Percentiles rank a stretch among this genome's conserved stretches.
Conservation (phyloP, 30 jellyfish, hydroid and myxozoan genomes). For the Hydractinia symbiolongicarpus region DNA sequence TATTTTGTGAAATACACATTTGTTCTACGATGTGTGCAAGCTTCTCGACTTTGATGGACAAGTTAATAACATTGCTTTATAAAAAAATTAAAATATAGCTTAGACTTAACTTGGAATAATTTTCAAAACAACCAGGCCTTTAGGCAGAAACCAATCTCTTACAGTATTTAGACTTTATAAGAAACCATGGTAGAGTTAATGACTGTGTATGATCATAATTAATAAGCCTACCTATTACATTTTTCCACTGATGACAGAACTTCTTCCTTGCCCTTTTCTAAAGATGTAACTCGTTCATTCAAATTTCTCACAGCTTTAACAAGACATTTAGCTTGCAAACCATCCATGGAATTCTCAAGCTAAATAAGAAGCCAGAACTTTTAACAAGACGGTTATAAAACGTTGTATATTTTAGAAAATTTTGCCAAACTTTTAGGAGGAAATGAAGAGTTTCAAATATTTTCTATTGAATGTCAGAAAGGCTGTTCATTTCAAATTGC, state of each 20-base stretch:
- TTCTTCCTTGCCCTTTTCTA: slow-evolving; percentile 70
- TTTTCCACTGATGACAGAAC: slow-evolving; percentile 52
- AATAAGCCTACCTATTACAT: slow-evolving; percentile 52
- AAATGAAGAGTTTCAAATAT: too few relatives aligned
- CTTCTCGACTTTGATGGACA: slow-evolving; percentile 65
- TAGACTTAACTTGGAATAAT: not conserved
- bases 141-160: not conserved
- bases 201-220: not conserved
- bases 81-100: not conserved
- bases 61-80: slow-evolving; percentile 52
- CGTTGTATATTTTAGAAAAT: too few relatives aligned
- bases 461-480: too few relatives aligned
- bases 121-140: not conserved
- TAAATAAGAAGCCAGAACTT: not conserved
- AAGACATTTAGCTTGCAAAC: slow-evolving; percentile 39
- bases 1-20: slow-evolving; percentile 55
- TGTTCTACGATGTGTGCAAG: slow-evolving; percentile 73
- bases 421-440: too few relatives aligned
- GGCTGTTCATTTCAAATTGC: too few relatives aligned
- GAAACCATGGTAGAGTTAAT: not conserved
- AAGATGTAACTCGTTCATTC: slow-evolving; percentile 65
- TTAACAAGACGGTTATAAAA: too few relatives aligned
- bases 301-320: slow-evolving; percentile 63
- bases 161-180: not conserved
- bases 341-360: slow-evolving; percentile 64